Conservation (phyloP, 2,113 vertebrate genomes). For the Ophiodon elongatus region DNA sequence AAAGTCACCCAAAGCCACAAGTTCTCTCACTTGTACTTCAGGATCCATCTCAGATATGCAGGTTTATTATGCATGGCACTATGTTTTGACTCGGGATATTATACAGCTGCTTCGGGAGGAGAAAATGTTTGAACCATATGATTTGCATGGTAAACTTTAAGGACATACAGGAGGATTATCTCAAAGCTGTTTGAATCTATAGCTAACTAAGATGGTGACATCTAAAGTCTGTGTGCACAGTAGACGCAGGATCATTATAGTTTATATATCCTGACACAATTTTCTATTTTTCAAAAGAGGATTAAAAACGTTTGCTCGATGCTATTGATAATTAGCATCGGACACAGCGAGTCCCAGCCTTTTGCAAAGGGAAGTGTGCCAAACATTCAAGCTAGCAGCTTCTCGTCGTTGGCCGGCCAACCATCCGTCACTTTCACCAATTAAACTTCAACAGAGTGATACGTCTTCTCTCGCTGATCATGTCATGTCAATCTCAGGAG, state of each 20-base stretch:
- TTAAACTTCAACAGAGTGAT: background rate
- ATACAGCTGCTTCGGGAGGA: constrained; percentile 21
- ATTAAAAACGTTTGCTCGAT: background rate
- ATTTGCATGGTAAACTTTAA: constrained; percentile 33
- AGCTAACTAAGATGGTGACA: background rate
- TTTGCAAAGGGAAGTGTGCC: background rate
- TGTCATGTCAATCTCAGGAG: background rate
- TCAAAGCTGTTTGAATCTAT: background rate
- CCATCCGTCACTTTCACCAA: background rate
- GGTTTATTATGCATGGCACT: constrained; percentile 40
- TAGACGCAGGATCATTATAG: background rate
- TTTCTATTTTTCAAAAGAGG: background rate
- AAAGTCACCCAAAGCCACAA: constrained; percentile 3
- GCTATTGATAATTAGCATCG: background rate
- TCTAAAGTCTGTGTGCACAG: background rate
- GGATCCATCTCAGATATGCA: constrained; percentile 18
- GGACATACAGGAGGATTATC: background rate
- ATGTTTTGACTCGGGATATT: constrained; percentile 39
- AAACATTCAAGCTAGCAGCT: background rate
- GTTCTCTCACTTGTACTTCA: background rate
- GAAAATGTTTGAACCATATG: constrained; percentile 25
- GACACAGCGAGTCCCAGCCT: background rate
- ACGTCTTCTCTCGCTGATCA: background rate
- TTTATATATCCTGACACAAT: background rate
- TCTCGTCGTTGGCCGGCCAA: background rate